Percentiles rank a stretch among this genome's conserved stretches.
phyloP scores from a whole-genome alignment of 2,113 vertebrate genomes.

The Scopus umbretta region DNA sequence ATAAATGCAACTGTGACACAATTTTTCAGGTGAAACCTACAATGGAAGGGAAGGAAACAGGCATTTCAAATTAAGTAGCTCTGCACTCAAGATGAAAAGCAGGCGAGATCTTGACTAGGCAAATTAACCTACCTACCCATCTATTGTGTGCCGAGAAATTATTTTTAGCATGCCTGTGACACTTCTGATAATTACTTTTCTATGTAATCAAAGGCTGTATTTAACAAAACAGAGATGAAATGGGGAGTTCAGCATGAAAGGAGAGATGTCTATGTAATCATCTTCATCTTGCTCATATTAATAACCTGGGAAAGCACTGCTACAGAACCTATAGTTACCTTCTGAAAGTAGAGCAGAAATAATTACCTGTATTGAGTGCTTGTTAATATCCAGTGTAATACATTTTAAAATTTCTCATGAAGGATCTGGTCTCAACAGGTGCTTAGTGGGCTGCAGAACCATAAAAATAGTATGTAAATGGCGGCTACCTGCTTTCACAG shows the following conservation, averaged over 20 bases:
- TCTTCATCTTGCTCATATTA: neutral
- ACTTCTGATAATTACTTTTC: slow-evolving; percentile 4
- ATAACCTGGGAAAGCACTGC: neutral
- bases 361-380: neutral
- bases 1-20: neutral
- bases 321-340: neutral
- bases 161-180: slow-evolving; percentile 11
- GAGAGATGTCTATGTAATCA: neutral
- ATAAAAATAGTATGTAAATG: neutral
- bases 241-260: neutral
- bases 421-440: neutral
- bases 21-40: neutral
- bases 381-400: neutral
- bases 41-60: neutral
- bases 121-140: slow-evolving; percentile 4
- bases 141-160: neutral
- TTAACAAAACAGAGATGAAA: neutral
- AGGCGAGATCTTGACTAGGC: neutral
- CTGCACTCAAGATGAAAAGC: neutral
- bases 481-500: neutral
- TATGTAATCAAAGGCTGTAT: neutral
- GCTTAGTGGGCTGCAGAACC: neutral
- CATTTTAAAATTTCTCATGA: neutral
- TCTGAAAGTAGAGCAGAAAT: neutral
- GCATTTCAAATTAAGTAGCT: neutral